phyloP scores from a whole-genome alignment of 1,140 invertebrate species.

The Ridgeia piscesae region DNA sequence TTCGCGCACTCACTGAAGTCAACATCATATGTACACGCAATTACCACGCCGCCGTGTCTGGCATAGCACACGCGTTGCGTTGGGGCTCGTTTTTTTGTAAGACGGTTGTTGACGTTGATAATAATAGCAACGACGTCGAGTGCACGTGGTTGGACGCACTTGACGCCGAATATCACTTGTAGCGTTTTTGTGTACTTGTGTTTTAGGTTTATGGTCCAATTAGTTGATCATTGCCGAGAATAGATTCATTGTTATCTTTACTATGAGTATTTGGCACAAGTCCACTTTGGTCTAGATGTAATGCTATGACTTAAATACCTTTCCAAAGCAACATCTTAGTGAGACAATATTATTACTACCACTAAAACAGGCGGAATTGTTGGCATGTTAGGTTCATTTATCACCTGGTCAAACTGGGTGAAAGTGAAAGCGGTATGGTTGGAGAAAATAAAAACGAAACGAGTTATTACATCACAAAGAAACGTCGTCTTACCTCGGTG shows the following conservation, averaged over 20 bases:
- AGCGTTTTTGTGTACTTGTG: too few relatives aligned
- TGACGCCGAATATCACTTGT: not conserved
- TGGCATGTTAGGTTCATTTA: not conserved
- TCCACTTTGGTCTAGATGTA: not conserved
- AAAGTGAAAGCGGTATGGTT: too few relatives aligned
- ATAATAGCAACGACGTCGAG: not conserved
- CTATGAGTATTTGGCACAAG: not conserved
- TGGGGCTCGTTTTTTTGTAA: not conserved
- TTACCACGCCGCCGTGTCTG: not conserved
- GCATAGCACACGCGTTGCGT: not conserved
- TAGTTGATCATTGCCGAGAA: not conserved
- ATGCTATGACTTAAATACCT: not conserved
- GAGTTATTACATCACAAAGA: not conserved
- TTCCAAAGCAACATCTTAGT: not conserved
- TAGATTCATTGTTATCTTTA: not conserved
- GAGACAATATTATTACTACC: not conserved
- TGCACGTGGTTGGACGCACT: not conserved
- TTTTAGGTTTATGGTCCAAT: not conserved
- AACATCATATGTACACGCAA: not conserved
- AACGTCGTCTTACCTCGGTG: constrained; percentile 29
- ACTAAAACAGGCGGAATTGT: too few relatives aligned
- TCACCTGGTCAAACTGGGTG: not conserved
- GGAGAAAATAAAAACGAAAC: not conserved
- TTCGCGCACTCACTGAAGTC: not conserved
- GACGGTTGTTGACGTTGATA: not conserved